phyloP scores from a whole-genome alignment of 2,888 invertebrate genomes.

The Cheilosia soror region DNA sequence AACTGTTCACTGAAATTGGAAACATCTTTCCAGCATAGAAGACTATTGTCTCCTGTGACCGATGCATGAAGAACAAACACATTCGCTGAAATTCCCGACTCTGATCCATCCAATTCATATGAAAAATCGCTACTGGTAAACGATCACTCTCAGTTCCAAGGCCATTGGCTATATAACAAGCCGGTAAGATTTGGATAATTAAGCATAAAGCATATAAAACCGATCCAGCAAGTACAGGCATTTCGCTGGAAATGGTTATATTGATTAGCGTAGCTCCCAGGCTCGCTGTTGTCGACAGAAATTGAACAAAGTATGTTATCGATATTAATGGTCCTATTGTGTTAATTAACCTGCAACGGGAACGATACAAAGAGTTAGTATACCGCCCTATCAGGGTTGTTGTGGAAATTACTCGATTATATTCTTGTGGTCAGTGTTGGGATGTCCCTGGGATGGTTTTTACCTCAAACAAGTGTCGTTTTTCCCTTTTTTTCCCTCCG shows the following conservation, averaged over 20 bases:
- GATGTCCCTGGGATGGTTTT: too few species aligned
- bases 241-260: conserved; percentile 76
- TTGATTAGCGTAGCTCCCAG: conserved; percentile 78
- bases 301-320: conserved; percentile 76
- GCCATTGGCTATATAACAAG: conserved; percentile 78
- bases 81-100: conserved; percentile 76
- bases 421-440: conserved; percentile 72
- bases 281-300: conserved; percentile 78
- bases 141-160: conserved; percentile 50
- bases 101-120: conserved; percentile 78
- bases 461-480: too few species aligned
- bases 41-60: conserved; percentile 78
- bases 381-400: neutral
- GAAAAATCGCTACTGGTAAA: conserved; percentile 77
- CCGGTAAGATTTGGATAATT: conserved; percentile 78
- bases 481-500: too few species aligned
- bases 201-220: conserved; percentile 75
- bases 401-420: conserved; percentile 76
- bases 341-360: conserved; percentile 1
- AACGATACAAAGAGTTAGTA: neutral
- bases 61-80: conserved; percentile 77
- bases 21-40: conserved; percentile 79
- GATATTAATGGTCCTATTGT: neutral
- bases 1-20: conserved; percentile 78
- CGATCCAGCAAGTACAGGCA: conserved; percentile 76